Conservation (phyloP, 2,888 invertebrate species). For the Lagria hirta region DNA sequence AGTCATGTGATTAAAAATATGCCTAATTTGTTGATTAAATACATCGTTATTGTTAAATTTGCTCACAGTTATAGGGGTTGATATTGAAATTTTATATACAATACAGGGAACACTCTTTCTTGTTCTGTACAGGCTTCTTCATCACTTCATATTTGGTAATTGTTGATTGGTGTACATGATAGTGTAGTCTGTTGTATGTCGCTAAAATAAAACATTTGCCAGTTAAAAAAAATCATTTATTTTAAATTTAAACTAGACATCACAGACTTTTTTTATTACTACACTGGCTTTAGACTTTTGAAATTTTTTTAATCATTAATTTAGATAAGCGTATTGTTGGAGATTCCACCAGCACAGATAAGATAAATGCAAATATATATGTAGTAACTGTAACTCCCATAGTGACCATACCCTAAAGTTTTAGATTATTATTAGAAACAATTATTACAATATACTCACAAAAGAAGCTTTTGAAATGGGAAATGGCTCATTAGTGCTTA, state of each 20-base stretch:
- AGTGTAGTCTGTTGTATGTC: conserved; percentile 33
- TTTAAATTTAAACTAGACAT: too few species aligned
- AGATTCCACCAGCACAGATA: conserved; percentile 51
- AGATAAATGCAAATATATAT: conserved; percentile 47
- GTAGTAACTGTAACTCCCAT: conserved; percentile 44
- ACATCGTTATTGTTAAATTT: conserved; percentile 29
- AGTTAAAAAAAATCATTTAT: conserved; percentile 10
- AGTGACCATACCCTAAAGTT: conserved; percentile 43
- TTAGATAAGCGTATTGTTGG: too few species aligned
- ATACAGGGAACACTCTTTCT: too few species aligned
- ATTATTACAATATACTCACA: conserved; percentile 44
- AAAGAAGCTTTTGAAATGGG: conserved; percentile 46
- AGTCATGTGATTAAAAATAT: conserved; percentile 33
- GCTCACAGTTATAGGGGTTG: conserved; percentile 25
- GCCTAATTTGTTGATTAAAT: conserved; percentile 29
- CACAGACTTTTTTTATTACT: conserved; percentile 7
- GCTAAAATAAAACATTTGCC: conserved; percentile 32
- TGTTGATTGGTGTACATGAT: conserved; percentile 31
- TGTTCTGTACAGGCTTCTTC: conserved; percentile 17
- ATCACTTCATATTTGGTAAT: conserved; percentile 19
- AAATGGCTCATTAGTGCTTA: conserved; percentile 43
- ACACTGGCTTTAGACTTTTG: too few species aligned
- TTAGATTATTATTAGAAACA: not conserved
- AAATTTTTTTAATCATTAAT: too few species aligned
- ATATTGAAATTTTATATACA: conserved; percentile 22